Evolutionary conservation across 2,888 invertebrate species (phyloP), one percentile per base, ranked within the genome.

Genomic region (Eremobia ochroleuca): DNA sequence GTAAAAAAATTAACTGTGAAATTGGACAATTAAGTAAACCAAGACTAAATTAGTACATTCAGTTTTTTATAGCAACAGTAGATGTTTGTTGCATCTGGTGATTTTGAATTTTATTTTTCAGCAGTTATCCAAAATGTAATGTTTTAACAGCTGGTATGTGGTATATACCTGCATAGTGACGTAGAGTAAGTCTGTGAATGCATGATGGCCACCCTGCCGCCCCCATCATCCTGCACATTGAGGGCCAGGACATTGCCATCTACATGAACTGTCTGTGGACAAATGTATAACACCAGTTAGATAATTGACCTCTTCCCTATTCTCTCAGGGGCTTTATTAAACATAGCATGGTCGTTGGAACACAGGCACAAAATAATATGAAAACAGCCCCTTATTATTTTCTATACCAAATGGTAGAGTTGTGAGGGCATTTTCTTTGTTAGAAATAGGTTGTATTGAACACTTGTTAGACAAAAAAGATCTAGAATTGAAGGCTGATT

Each of bases 151-250:
- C 28, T 18, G 13, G 1, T 1, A 8, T 58, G 31, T 21, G 15
- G 0, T 18, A 0, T 64, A 58, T 90, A 96, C 96, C 97, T 93
- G 94, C 96, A 96, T 88, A 97, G 88, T 75, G 97, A 96, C 43
- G 95, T 90, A n/a, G 94, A 88, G 82, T 92, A 97, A 59, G 90
- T 92, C 52, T 95, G 96, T 9, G 95, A 93, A 73, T 97, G 95
- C 95, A 97, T 94, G 73, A 96, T 93, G 1, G 96, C 94, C 52
- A 97, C 95, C 73, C 96, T 90, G 40, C 94, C 92, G 0, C 91
- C 92, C 0, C 90, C 92, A 73, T 96, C 96, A 84, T 95, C 96
- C 78, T 95, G 96, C 18, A 96, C 93, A 69, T 94, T 95, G 28
- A 97, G 91, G 0, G 95, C 91, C 79, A 96, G 83, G 0, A 92